Evolutionary conservation across 2,113 vertebrate genomes (phyloP).

Genomic region (Myiopsitta monachus): DNA sequence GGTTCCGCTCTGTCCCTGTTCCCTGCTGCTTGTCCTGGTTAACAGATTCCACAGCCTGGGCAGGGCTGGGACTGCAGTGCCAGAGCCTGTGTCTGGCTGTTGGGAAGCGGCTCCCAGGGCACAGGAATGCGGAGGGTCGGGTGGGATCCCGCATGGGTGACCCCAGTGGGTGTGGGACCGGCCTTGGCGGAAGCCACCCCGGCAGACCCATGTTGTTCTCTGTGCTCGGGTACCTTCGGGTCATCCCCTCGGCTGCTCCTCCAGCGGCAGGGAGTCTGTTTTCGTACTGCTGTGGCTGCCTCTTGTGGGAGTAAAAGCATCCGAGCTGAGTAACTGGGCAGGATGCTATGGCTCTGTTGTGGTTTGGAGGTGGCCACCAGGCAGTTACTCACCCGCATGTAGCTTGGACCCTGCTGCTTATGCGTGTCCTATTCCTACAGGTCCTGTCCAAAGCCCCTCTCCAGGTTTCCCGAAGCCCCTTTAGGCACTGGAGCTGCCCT

Average conservation of each 20-base stretch:
- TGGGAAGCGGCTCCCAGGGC: background rate
- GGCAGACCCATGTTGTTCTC: background rate
- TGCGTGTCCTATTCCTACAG: background rate
- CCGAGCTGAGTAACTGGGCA: too few species aligned
- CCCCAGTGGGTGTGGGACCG: background rate
- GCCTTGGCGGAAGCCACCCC: background rate
- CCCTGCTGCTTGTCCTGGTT: background rate
- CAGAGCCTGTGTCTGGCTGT: background rate
- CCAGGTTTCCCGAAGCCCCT: background rate
- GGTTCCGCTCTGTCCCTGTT: background rate
- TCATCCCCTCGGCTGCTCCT: background rate
- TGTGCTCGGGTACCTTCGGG: fast-evolving
- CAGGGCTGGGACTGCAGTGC: background rate
- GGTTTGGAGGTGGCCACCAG: background rate
- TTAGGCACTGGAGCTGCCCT: background rate
- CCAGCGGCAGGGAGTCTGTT: background rate
- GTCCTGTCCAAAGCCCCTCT: background rate
- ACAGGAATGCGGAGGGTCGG: background rate
- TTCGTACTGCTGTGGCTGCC: background rate
- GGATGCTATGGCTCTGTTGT: background rate
- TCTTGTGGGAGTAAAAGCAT: background rate
- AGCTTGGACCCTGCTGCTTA: background rate
- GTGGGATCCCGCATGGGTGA: background rate
- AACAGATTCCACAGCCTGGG: background rate
- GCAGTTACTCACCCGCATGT: fast-evolving